Conservation (phyloP, 2,797 vertebrate genomes). For the Hydrophis major region DNA sequence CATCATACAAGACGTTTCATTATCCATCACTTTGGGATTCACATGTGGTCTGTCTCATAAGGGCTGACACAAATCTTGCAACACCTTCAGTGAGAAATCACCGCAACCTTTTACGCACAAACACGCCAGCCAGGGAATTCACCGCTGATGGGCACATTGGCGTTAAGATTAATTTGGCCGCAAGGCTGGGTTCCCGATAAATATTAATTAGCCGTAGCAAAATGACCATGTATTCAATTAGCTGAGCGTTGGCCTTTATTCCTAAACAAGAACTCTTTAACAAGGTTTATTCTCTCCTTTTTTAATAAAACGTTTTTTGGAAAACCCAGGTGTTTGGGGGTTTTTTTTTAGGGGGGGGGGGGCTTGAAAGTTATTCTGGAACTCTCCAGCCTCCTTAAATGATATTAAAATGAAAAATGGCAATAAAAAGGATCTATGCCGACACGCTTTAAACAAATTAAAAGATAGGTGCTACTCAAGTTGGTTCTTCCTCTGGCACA, state of each 20-base stretch:
- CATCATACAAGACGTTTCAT: not conserved
- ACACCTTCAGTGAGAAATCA: not conserved
- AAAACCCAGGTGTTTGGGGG: not conserved
- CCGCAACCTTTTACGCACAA: not conserved
- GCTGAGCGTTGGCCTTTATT: constrained; percentile 74
- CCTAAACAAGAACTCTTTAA: constrained; percentile 51
- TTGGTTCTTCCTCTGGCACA: too few relatives aligned
- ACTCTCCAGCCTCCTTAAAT: not conserved
- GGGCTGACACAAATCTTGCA: not conserved
- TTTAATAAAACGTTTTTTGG: constrained; percentile 26
- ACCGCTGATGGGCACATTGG: constrained; percentile 50
- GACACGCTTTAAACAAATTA: too few relatives aligned
- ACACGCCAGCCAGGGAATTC: constrained; percentile 10
- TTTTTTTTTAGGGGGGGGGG: not conserved
- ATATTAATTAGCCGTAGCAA: constrained; percentile 83
- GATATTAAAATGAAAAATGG: not conserved
- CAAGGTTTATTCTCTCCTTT: constrained; percentile 45
- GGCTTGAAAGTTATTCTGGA: not conserved
- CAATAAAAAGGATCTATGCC: not conserved
- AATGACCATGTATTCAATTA: constrained; percentile 84
- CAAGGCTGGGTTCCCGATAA: constrained; percentile 73
- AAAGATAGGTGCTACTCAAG: too few relatives aligned
- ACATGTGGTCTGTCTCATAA: not conserved
- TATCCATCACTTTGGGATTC: not conserved
- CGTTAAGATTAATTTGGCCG: constrained; percentile 68